phyloP scores from a whole-genome alignment of 2,113 vertebrate species.

The Rallus limicola region DNA sequence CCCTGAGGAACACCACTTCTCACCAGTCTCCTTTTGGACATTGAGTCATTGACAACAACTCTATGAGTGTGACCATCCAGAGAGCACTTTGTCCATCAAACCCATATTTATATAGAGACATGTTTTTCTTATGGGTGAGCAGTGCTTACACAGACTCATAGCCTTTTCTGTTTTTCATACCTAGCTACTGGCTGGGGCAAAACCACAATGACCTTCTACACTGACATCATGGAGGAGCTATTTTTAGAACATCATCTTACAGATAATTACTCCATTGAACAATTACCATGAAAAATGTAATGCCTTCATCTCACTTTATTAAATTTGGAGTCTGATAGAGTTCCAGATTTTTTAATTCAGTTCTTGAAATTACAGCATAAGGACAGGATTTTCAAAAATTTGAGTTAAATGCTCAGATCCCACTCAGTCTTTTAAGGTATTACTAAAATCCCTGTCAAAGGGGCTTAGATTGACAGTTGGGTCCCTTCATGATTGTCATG shows the following conservation, averaged over 20 bases:
- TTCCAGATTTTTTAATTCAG: neutral
- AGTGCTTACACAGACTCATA: too few relatives aligned
- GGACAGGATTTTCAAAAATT: neutral
- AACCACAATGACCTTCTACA: neutral
- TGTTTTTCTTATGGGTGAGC: too few relatives aligned
- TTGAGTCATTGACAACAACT: too few relatives aligned
- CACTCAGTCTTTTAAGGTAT: neutral
- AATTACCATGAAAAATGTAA: neutral
- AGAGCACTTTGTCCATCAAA: too few relatives aligned
- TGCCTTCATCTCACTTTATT: neutral
- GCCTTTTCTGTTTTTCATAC: too few relatives aligned
- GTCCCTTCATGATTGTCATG: neutral
- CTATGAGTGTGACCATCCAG: too few relatives aligned
- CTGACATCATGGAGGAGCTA: neutral
- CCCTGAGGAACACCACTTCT: too few relatives aligned
- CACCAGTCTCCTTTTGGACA: too few relatives aligned
- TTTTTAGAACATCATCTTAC: neutral
- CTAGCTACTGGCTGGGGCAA: too few relatives aligned
- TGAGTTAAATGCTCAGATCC: neutral
- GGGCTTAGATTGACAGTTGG: neutral
- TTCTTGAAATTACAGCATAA: neutral
- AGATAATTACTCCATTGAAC: neutral
- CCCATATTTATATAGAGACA: too few relatives aligned
- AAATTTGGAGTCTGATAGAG: neutral
- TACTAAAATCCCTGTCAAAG: neutral